Base-by-base conservation (phyloP, 2,113 vertebrate species). In the Centrocercus urophasianus region DNA sequence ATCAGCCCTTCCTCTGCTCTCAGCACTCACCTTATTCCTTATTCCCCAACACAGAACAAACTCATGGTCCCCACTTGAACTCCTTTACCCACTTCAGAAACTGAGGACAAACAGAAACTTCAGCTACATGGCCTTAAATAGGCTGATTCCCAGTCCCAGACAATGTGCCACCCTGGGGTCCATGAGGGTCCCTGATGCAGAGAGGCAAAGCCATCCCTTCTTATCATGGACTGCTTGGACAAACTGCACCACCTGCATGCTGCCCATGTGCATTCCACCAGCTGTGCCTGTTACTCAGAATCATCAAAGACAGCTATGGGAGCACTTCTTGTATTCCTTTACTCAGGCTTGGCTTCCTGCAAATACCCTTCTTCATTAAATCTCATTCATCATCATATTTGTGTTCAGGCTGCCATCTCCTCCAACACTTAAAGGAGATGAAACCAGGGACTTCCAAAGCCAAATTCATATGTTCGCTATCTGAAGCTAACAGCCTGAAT, bases 351-450 rank as follows among this genome's bases (percentile, higher is more conserved):
- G 83, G 61, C 89, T 86, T 94, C 90, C 85, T 91, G 86, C 65
- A 93, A 88, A 94, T 90, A 90, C 78, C 74, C 47, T 52, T 84
- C 40, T 69, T 57, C 48, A 79, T 84, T 78, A 90, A 84, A 95
- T 84, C 48, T 94, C 86, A 86, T 75, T 93, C 85, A 88, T 93
- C 69, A 80, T 59, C 73, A 83, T 43, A 48, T 94, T 94, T 94
- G 65, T 82, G 69, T 57, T 93, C 66, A 69, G 69, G 61, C 40
- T 81, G 57, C 86, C 86, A 79, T 88, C 70, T 88, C 10, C 14
- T 93, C 65, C 0, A 0, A 88, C 85, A 95, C 42, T 71, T 32
- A 89, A 91, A 86, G 72, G 13, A 88, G 57, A 78, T 61, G 88
- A 86, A 93, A 83, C 47, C 34, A 69, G 72, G 72, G 83, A 95